Evolutionary conservation across 2,888 invertebrate genomes (phyloP).

Genomic region (Rotaria sp.): DNA sequence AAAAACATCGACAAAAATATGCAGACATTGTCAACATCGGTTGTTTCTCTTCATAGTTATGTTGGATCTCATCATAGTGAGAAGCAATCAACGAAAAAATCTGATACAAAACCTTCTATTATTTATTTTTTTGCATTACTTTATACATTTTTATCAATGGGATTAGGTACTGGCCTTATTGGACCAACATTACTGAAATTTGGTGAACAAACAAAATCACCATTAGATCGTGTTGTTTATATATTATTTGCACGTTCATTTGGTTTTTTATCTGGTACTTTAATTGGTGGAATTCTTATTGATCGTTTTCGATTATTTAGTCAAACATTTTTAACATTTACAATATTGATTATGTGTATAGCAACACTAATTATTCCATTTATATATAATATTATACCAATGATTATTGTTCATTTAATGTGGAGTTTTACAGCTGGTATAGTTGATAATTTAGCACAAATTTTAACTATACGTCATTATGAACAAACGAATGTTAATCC

Average conservation of each 20-base stretch:
- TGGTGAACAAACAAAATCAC: slow-evolving; percentile 48
- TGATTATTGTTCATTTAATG: not conserved
- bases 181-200: slow-evolving; percentile 56
- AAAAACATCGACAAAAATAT: not conserved
- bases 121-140: not conserved
- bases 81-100: not conserved
- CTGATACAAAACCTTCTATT: not conserved
- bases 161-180: slow-evolving; percentile 55
- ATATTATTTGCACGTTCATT: slow-evolving; percentile 54
- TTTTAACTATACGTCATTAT: not conserved
- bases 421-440: not conserved
- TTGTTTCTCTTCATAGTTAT: not conserved
- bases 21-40: not conserved
- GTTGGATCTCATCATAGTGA: not conserved
- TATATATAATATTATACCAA: not conserved
- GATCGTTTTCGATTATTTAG: slow-evolving; percentile 46
- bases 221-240: slow-evolving; percentile 49
- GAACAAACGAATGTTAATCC: slow-evolving; percentile 45
- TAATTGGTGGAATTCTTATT: slow-evolving; percentile 52
- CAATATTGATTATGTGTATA: not conserved
- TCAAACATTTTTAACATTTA: not conserved
- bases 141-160: slow-evolving; percentile 44
- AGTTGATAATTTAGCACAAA: not conserved
- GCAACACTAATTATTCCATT: not conserved
- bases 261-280: slow-evolving; percentile 55